Conservation (phyloP, 2,888 invertebrate species). For the Perizoma affinitatum region DNA sequence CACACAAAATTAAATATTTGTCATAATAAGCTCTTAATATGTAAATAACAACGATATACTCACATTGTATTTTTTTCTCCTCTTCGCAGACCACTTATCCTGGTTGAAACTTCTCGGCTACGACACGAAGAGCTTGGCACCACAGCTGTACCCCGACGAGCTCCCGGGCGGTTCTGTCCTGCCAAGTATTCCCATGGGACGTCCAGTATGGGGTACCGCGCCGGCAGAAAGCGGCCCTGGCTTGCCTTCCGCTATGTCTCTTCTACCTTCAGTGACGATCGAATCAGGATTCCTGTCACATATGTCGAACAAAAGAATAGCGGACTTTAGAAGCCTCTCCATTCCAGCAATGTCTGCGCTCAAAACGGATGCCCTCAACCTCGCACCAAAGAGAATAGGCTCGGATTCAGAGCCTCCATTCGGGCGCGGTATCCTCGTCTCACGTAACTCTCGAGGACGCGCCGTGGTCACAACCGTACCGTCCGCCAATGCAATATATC, state of each 20-base stretch:
- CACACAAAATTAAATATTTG: not conserved
- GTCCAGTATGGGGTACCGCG: conserved; percentile 83
- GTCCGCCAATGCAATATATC: conserved; percentile 94
- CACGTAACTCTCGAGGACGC: conserved; percentile 90
- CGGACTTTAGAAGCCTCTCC: conserved; percentile 89
- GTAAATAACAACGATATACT: conserved; percentile 1
- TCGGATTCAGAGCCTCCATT: conserved; percentile 95
- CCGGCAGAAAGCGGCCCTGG: conserved; percentile 80
- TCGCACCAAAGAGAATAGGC: conserved; percentile 90
- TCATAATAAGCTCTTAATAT: not conserved
- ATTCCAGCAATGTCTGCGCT: conserved; percentile 92
- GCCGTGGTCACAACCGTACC: conserved; percentile 94
- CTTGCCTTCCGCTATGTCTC: conserved; percentile 85
- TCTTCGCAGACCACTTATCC: conserved; percentile 89
- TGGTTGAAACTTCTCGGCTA: conserved; percentile 95
- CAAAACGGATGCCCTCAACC: conserved; percentile 90
- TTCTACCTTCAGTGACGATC: conserved; percentile 88
- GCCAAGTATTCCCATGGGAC: conserved; percentile 84
- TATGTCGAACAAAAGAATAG: conserved; percentile 90
- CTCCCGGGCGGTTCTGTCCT: conserved; percentile 87
- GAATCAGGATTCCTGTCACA: conserved; percentile 94
- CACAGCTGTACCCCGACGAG: conserved; percentile 91
- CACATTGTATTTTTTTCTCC: conserved; percentile 12
- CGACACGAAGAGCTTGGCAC: conserved; percentile 92
- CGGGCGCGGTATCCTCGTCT: conserved; percentile 93